Evolutionary conservation across 2,113 vertebrate species (phyloP).

Genomic region (Okapia johnstoni): DNA sequence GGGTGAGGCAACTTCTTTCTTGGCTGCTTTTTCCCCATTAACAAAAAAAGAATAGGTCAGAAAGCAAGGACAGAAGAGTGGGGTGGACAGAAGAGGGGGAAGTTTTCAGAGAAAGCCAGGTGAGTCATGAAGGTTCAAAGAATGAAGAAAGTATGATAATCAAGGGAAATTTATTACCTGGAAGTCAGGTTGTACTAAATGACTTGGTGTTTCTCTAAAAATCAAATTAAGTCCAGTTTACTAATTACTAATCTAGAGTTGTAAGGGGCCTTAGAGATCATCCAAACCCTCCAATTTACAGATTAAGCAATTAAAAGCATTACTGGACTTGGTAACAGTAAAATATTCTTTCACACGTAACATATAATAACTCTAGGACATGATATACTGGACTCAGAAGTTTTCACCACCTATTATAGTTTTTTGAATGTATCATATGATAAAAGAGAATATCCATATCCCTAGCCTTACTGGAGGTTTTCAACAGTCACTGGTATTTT

Average conservation of each 20-base stretch:
- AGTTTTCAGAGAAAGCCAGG: not conserved
- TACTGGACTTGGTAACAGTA: not conserved
- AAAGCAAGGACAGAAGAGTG: not conserved
- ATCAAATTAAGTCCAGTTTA: not conserved
- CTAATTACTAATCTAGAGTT: not conserved
- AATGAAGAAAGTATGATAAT: not conserved
- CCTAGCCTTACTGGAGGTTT: not conserved
- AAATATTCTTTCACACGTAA: constrained; percentile 34
- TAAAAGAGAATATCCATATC: not conserved
- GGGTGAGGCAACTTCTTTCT: not conserved
- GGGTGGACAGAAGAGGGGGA: not conserved
- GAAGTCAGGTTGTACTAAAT: not conserved
- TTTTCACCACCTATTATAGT: not conserved
- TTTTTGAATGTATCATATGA: not conserved
- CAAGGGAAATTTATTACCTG: not conserved
- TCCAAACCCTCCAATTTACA: not conserved
- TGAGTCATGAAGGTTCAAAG: not conserved
- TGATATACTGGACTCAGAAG: not conserved
- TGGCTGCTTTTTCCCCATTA: not conserved
- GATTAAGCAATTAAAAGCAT: not conserved
- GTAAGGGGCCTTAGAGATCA: not conserved
- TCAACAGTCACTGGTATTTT: not conserved
- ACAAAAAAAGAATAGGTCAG: not conserved
- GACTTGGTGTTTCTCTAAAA: not conserved
- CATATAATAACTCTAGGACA: not conserved